These are phyloP conservation scores for Coelopa pilipes DNA, from an alignment of 2,888 invertebrate species.

Conservation along the genomic window DNA sequence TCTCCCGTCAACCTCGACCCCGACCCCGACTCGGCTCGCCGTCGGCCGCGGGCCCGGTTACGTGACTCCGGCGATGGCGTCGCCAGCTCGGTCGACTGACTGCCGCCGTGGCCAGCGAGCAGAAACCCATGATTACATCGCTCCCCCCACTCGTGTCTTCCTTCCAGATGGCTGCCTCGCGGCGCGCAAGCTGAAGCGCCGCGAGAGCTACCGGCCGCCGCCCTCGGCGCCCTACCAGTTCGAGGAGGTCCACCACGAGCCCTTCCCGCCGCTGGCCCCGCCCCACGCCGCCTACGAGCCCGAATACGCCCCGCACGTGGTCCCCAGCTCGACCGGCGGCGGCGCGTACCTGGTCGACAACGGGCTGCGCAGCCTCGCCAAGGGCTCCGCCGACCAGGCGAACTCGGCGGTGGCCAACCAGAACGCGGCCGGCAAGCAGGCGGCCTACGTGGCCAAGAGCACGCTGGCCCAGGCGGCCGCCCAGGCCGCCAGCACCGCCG, in stretches of 20 bases:
- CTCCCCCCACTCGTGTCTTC: not conserved
- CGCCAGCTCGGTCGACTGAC: not conserved
- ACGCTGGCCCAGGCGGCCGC: slow-evolving; percentile 81
- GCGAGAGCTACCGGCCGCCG: slow-evolving; percentile 46
- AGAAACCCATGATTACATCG: not conserved
- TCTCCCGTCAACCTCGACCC: not conserved
- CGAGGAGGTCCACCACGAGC: slow-evolving; percentile 56
- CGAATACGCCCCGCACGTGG: slow-evolving; percentile 40
- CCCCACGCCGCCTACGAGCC: slow-evolving; percentile 42
- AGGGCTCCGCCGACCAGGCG: slow-evolving; percentile 81
- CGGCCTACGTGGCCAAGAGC: slow-evolving; percentile 82
- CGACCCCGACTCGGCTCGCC: not conserved
- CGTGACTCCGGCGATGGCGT: not conserved
- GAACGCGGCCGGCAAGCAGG: slow-evolving; percentile 80
- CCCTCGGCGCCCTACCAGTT: slow-evolving; percentile 68
- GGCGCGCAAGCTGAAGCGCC: slow-evolving; percentile 56
- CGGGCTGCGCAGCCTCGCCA: slow-evolving; percentile 76
- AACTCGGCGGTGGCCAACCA: slow-evolving; percentile 79
- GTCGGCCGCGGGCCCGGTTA: too few relatives aligned
- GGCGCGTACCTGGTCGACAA: slow-evolving; percentile 70
- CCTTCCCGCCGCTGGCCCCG: slow-evolving; percentile 37
- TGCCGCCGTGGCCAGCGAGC: too few relatives aligned
- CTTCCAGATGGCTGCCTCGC: slow-evolving; percentile 41
- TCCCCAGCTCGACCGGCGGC: slow-evolving; percentile 29
- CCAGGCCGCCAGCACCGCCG: slow-evolving; percentile 76